Conservation (phyloP, 2,113 vertebrate genomes). For the Atherinomorus stipes region DNA sequence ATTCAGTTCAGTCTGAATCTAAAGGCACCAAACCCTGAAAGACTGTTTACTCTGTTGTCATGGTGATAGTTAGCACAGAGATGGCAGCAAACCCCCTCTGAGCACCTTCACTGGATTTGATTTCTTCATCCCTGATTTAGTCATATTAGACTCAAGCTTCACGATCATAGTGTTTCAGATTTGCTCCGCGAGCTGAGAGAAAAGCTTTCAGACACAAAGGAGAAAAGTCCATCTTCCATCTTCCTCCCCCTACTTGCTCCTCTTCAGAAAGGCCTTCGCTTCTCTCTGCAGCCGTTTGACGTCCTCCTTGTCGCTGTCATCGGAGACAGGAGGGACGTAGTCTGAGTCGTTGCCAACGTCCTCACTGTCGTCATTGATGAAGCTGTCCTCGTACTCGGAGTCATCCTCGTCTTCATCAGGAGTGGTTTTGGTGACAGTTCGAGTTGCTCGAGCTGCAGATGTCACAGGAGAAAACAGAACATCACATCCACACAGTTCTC, state of each 20-base stretch:
- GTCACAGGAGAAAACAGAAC: neutral
- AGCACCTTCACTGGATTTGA: too few relatives aligned
- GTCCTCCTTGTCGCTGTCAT: conserved; percentile 67
- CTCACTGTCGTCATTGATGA: conserved; percentile 79
- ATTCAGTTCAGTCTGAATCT: too few relatives aligned
- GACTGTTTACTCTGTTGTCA: too few relatives aligned
- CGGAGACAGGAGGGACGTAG: conserved; percentile 69
- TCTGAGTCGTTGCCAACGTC: conserved; percentile 71
- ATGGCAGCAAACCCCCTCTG: too few relatives aligned
- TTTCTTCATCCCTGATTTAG: too few relatives aligned
- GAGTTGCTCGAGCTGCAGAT: conserved; percentile 38
- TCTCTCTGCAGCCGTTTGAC: conserved; percentile 64
- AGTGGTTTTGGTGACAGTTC: neutral
- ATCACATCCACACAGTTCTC: neutral
- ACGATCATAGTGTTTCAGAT: neutral
- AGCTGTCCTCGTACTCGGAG: conserved; percentile 68
- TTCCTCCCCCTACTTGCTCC: conserved; percentile 47
- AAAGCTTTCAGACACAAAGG: neutral
- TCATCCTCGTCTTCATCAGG: conserved; percentile 34
- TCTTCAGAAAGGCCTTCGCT: conserved; percentile 63
- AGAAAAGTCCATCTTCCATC: neutral
- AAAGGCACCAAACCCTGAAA: too few relatives aligned
- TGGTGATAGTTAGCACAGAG: too few relatives aligned
- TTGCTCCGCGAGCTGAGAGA: neutral
- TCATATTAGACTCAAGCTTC: too few relatives aligned